phyloP scores from a whole-genome alignment of 2,797 vertebrate genomes.

The Clamator glandarius region DNA sequence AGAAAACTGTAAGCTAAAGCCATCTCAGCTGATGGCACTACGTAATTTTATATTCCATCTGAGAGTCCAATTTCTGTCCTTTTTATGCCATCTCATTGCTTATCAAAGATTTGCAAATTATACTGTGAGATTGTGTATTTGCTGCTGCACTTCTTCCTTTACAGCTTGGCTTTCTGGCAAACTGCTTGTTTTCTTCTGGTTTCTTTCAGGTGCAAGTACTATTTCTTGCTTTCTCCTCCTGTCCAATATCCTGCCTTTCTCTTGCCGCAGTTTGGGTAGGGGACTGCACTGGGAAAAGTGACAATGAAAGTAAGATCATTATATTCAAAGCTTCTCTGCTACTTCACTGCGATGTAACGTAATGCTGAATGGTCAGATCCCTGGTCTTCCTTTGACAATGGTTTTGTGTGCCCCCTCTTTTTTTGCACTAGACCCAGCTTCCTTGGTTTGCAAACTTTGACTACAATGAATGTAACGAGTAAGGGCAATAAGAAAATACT shows the following conservation, averaged over 20 bases:
- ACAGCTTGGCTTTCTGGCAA: constrained; percentile 44
- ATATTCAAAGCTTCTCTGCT: background rate
- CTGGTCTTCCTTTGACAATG: background rate
- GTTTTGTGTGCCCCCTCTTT: background rate
- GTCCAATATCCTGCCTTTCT: constrained; percentile 64
- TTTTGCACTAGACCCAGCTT: background rate
- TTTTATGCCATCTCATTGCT: background rate
- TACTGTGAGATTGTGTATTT: background rate
- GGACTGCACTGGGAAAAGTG: constrained; percentile 45
- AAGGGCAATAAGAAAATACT: background rate
- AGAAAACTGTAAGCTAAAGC: background rate
- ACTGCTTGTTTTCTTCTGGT: constrained; percentile 66
- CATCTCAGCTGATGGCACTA: background rate
- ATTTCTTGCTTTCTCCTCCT: constrained; percentile 69
- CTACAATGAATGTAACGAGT: background rate
- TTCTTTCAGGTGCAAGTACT: constrained; percentile 74
- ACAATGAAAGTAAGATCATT: constrained; percentile 63
- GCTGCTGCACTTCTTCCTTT: background rate
- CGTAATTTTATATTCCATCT: background rate
- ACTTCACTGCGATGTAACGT: background rate
- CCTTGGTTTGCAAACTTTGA: background rate
- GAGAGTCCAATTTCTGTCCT: background rate
- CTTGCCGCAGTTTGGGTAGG: constrained; percentile 63
- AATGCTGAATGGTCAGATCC: background rate
- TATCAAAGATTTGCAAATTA: background rate